Base-by-base conservation (phyloP, 1,140 invertebrate species). In the Drosophila triauraria region DNA sequence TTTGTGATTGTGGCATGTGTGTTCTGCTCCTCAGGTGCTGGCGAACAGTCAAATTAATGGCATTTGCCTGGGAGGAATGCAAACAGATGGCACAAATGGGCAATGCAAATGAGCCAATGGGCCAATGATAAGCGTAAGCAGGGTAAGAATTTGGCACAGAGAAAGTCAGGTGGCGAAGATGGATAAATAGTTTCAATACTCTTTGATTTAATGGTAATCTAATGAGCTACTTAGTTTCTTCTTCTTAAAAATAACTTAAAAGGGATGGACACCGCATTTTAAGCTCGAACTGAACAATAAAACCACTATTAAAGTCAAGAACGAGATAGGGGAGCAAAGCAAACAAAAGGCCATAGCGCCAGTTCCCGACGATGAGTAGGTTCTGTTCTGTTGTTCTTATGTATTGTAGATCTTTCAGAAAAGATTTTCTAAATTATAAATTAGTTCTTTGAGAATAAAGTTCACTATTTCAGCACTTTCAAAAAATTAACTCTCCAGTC, bases 11-110 rank as follows among this genome's bases (percentile, higher is more conserved):
- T 72, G 48, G 32, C 62, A 44, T 54, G 47, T n/a, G 47, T 54
- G 17, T 38, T 54, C 32, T 15, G 32, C 25, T 30, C 13, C n/a
- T 72, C 53, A 60, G 53, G 69, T 72, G 67, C 38, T 58, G 35
- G 53, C 51, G 51, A 25, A 23, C 32, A 32, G 43, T 47, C 43
- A 48, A 71, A 70, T 58, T 40, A 57, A 58, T 70, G 20, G 38
- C 43, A 71, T 72, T 72, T 38, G 30, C 23, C 65, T 20, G 35
- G 25, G 9, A 40, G 51, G 25, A 68, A 68, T 68, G 35, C 40
- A 30, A 70, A 46, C 63, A 46, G 48, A 54, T 70, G 67, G 63
- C 43, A 25, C 20, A 38, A 65, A 44, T 63, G 59, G 23, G 25
- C 35, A 63, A 64, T 65, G 40, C 54, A 65, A 60, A 60, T 47